Base-by-base conservation (phyloP, 2,888 invertebrate species). In the Daptonema setosum region DNA sequence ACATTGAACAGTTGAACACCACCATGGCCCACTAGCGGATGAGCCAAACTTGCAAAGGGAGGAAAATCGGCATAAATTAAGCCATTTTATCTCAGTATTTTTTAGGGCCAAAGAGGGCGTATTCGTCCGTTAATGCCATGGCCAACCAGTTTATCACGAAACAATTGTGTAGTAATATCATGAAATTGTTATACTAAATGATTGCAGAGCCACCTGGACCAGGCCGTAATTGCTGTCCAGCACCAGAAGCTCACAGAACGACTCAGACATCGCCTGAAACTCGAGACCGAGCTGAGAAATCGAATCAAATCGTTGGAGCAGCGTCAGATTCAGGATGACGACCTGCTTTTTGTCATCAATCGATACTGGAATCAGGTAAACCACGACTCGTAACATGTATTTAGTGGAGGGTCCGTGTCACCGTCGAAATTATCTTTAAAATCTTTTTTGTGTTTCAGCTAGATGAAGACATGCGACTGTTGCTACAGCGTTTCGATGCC, bases 341-440 rank as follows among this genome's bases (percentile, higher is more conserved):
- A 91, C 30, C 90, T 97, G 30, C 78, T 95, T 5, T 93, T 90
- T 76, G 90, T 93, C 56, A 90, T 95, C 11, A 95, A 95, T 75
- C 79, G 91, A 60, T 73, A 88, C 72, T 91, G 90, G 90, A 90
- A 88, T 75, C 82, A 87, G 57, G 65, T 68, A 53, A 26, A 57
- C 57, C 30, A 28, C 26, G 22, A 54, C 50, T 57, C 24, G 43
- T 22, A 25, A 47, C 20, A 25, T 28, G 2, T 25, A n/a, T 56
- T n/a, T n/a, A n/a, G n/a, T n/a, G n/a, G n/a, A n/a, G n/a, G n/a
- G n/a, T n/a, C 41, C 20, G 41, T 41, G 8, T 41, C 8, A 20
- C 41, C 20, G 41, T 41, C 41, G 8, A 41, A 20, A 20, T 41
- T 41, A 14, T 41, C 41, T 41, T 41, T 41, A 52, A 29, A 3